A percentile compares a stretch with the other conserved stretches of the same genome.
Conservation (phyloP, 2,797 vertebrate genomes). For the Rhincodon typus region DNA sequence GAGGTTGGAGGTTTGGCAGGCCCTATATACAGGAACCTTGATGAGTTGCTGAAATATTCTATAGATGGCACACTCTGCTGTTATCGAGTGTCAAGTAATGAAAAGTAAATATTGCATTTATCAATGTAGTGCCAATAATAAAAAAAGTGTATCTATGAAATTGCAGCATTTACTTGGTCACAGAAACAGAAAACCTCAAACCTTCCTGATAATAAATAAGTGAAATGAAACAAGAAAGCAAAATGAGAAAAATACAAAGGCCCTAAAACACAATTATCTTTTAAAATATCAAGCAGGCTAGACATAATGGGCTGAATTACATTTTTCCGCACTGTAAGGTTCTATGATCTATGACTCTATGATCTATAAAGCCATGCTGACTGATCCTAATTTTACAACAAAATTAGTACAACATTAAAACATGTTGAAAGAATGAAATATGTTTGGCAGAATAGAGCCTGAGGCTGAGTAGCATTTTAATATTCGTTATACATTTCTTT, state of each 20-base stretch:
- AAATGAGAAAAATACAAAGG: background rate
- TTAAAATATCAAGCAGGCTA: background rate
- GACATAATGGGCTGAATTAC: background rate
- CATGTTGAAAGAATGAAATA: background rate
- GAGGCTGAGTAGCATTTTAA: background rate
- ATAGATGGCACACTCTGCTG: too few relatives aligned
- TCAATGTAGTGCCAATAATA: too few relatives aligned
- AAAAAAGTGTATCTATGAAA: background rate
- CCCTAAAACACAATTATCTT: background rate
- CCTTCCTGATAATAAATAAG: background rate
- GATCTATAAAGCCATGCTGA: too few relatives aligned
- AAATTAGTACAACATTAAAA: slow-evolving; percentile 15
- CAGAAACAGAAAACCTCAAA: background rate
- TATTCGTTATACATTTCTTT: background rate
- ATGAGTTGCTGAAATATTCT: too few relatives aligned
- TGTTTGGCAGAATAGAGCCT: background rate
- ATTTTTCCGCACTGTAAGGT: background rate
- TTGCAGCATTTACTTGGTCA: too few relatives aligned
- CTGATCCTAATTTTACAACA: too few relatives aligned
- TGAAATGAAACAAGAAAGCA: background rate
- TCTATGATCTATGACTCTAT: background rate
- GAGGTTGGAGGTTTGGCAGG: too few relatives aligned
- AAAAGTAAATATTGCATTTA: background rate
- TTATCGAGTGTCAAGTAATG: too few relatives aligned
- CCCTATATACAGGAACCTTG: too few relatives aligned